phyloP scores from a whole-genome alignment of 2,113 vertebrate genomes.

The Halichoeres trimaculatus region DNA sequence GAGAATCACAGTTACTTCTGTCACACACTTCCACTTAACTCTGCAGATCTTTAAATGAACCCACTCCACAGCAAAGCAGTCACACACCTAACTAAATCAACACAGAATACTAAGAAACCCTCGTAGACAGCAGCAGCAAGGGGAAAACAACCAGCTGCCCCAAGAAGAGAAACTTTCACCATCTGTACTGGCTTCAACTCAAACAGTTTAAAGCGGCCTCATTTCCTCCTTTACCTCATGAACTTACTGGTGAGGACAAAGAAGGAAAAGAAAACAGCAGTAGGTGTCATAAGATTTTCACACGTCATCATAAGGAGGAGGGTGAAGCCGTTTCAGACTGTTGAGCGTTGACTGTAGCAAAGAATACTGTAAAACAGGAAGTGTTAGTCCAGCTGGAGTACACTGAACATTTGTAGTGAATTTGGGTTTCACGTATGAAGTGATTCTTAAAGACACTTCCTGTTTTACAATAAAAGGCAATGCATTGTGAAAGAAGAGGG shows the following conservation, averaged over 20 bases:
- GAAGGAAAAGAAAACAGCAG: neutral
- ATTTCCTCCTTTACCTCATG: constrained; percentile 20
- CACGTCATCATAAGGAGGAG: neutral
- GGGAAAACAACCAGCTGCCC: constrained; percentile 6
- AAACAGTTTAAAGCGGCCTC: constrained; percentile 52
- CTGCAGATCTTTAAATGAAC: constrained; percentile 36
- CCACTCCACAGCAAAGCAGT: constrained; percentile 20
- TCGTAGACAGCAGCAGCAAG: constrained; percentile 9
- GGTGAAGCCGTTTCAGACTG: constrained; percentile 57
- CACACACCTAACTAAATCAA: constrained; percentile 19
- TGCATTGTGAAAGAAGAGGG: constrained; percentile 25
- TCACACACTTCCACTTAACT: constrained; percentile 27
- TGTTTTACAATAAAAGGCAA: constrained; percentile 68
- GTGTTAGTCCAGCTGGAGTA: neutral
- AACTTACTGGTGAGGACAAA: constrained; percentile 1
- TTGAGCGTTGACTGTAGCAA: constrained; percentile 17
- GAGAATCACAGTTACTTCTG: neutral
- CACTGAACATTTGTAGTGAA: neutral
- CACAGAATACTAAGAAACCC: constrained; percentile 8
- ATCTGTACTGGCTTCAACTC: constrained; percentile 18
- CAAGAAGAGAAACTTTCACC: constrained; percentile 21
- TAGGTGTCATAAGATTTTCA: constrained; percentile 11
- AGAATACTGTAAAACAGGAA: constrained; percentile 69
- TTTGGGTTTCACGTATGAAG: constrained; percentile 2
- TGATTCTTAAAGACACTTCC: constrained; percentile 42